Base-by-base conservation (phyloP, 1,140 invertebrate genomes). In the Solenopsis fugax region DNA sequence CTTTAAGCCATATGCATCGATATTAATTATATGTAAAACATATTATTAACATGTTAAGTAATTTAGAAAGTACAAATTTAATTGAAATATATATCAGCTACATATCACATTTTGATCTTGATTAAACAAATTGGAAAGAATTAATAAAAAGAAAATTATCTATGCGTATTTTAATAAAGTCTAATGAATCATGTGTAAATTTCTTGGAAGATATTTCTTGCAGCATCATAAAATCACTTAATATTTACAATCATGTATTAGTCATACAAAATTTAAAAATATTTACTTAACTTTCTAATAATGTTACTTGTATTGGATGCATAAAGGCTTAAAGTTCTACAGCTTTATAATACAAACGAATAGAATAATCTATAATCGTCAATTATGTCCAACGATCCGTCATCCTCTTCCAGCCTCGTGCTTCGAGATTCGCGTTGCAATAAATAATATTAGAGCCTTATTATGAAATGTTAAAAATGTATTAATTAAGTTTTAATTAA, bases 381-480 rank as follows among this genome's bases (percentile, higher is more conserved):
- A 84, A 84, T 84, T 84, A 84, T 12, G 45, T 75, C 50, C 78
- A 81, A 81, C 78, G 78, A 81, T 71, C 52, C 37, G 65, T 82
- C 67, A 41, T 60, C n/a, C 29, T 84, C 69, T 84, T 73, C 45
- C 13, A 60, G 54, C 41, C 67, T 73, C 41, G 54, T 73, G 52
- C 69, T 84, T 84, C 45, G 69, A 84, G 52, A 82, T 72, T 72
- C 37, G 16, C 13, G 18, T 16, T 5, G 54, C 41, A 80, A 58
- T 67, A 18, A 62, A 48, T 75, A 75, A 75, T 60, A 84, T 71
- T 58, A 56, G 24, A 21, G 29, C 21, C 18, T 41, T 71, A 56
- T 7, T 45, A 71, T 34, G 54, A 60, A 41, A 60, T 21, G 16
- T 72, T 58, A 69, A 29, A 29, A 41, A 21, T n/a, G 21, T 56